These are phyloP conservation scores for Phalangium opilio DNA, from an alignment of 2,888 invertebrate species.

Conservation along the genomic window DNA sequence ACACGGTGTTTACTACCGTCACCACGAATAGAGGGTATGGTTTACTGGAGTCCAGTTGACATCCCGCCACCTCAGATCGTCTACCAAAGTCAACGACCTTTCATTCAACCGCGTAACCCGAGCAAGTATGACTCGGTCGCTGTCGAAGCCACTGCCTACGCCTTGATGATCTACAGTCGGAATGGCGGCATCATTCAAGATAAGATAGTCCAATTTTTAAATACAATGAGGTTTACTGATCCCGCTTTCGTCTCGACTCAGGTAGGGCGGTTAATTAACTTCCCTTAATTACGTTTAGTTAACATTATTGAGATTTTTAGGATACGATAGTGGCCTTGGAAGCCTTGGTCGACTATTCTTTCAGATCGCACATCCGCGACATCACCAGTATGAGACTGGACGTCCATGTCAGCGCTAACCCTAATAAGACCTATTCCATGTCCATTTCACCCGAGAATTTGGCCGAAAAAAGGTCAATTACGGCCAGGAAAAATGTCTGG, in stretches of 20 bases:
- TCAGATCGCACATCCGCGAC: conserved; percentile 32
- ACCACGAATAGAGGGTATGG: conserved; percentile 31
- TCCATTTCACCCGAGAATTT: conserved; percentile 11
- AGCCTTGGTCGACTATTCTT: conserved; percentile 37
- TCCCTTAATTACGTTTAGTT: neutral
- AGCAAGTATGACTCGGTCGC: conserved; percentile 36
- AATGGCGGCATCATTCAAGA: conserved; percentile 32
- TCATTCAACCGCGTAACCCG: conserved; percentile 32
- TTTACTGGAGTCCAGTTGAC: conserved; percentile 32
- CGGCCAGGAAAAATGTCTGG: conserved; percentile 30
- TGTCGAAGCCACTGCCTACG: conserved; percentile 40
- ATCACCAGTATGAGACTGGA: conserved; percentile 32
- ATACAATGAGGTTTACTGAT: conserved; percentile 32
- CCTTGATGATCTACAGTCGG: conserved; percentile 35
- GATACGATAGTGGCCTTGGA: conserved; percentile 39
- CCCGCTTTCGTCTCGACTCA: conserved; percentile 33
- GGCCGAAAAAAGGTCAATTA: conserved; percentile 8
- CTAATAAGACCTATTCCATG: conserved; percentile 4
- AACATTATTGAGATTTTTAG: conserved; percentile 22
- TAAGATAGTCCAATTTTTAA: conserved; percentile 33
- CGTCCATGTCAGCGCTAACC: conserved; percentile 29
- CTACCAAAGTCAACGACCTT: conserved; percentile 33
- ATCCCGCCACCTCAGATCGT: conserved; percentile 23
- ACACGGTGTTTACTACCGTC: no score
- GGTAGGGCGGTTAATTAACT: conserved; percentile 22